phyloP scores from a whole-genome alignment of 2,113 vertebrate genomes.

The Phalacrocorax aristotelis region DNA sequence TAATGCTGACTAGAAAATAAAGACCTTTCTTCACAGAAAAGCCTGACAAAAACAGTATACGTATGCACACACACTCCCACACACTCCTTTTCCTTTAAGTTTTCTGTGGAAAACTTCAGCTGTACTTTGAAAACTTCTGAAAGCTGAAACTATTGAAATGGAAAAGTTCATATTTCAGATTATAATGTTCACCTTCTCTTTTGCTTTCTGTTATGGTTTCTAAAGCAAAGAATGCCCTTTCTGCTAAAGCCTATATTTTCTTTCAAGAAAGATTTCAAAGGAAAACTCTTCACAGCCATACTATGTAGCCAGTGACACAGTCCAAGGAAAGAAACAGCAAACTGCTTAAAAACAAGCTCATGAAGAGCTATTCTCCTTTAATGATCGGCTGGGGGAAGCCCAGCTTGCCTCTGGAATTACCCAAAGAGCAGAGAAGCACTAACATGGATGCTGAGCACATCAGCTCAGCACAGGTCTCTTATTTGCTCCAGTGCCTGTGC shows the following conservation, averaged over 20 bases:
- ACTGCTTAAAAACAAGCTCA: background rate
- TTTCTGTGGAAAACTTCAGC: background rate
- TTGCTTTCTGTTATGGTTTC: background rate
- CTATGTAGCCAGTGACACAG: background rate
- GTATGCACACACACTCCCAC: background rate
- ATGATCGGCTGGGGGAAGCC: background rate
- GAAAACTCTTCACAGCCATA: background rate
- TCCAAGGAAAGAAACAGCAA: background rate
- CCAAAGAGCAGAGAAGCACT: background rate
- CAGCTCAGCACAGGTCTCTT: background rate
- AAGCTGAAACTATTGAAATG: background rate
- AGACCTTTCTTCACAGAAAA: conserved; percentile 5
- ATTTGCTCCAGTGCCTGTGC: background rate
- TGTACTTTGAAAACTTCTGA: background rate
- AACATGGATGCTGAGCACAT: background rate
- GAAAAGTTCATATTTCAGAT: background rate
- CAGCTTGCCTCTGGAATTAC: background rate
- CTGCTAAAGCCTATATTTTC: background rate
- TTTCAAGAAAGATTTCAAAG: background rate
- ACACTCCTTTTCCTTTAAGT: background rate
- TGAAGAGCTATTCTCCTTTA: background rate
- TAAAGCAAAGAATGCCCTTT: background rate
- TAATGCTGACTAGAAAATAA: background rate
- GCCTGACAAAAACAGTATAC: background rate
- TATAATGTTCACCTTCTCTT: background rate